Conservation (phyloP, 53 echinoderm and acorn worm genomes). For the Holothuria leucospilota region DNA sequence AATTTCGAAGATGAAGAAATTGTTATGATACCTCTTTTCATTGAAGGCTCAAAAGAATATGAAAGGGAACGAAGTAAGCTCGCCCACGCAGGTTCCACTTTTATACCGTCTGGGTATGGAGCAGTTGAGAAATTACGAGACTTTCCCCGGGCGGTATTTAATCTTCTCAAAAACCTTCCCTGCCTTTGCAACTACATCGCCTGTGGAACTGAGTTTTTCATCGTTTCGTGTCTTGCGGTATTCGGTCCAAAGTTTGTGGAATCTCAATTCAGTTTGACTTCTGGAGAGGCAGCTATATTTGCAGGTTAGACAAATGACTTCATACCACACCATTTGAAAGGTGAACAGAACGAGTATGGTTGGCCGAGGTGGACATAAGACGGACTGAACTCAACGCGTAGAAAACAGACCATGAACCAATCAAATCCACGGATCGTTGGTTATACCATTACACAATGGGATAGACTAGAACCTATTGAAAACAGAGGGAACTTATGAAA, state of each 20-base stretch:
- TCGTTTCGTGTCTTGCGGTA: slow-evolving; percentile 83
- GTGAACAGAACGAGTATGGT: too few relatives aligned
- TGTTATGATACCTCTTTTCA: too few relatives aligned
- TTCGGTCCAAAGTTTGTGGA: slow-evolving; percentile 97
- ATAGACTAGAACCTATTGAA: too few relatives aligned
- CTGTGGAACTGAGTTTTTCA: slow-evolving; percentile 81
- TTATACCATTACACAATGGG: too few relatives aligned
- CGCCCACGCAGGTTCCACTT: slow-evolving; percentile 67
- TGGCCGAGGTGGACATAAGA: too few relatives aligned
- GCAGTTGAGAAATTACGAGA: slow-evolving; percentile 76
- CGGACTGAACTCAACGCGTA: too few relatives aligned
- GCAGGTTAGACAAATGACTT: slow-evolving; percentile 81
- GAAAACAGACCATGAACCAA: too few relatives aligned
- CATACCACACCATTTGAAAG: too few relatives aligned
- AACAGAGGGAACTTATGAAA: too few relatives aligned
- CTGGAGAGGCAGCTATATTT: slow-evolving; percentile 83
- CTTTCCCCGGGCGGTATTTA: slow-evolving; percentile 77
- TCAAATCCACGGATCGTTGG: too few relatives aligned
- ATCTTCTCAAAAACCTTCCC: slow-evolving; percentile 79
- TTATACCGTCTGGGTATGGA: slow-evolving; percentile 61
- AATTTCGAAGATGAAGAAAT: too few relatives aligned
- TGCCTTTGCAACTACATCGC: slow-evolving; percentile 82
- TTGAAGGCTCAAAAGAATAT: slow-evolving; percentile 19
- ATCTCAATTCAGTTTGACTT: slow-evolving; percentile 86
- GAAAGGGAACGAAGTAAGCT: slow-evolving; percentile 2